Base-by-base conservation (phyloP, 2,888 invertebrate species). In the Tuta absoluta region DNA sequence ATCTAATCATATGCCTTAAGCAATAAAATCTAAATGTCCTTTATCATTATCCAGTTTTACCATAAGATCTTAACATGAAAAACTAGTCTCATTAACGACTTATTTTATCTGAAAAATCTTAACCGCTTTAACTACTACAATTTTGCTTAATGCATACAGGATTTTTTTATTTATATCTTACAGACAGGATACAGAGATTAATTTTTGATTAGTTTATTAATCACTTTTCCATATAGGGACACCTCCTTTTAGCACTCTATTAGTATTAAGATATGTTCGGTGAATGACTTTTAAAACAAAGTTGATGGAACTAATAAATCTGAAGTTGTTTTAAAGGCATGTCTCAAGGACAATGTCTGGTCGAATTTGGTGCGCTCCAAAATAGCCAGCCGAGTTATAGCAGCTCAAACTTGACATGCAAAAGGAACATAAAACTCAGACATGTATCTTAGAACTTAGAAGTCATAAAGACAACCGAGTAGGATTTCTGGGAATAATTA, bases 311-410 rank as follows among this genome's bases (percentile, higher is more conserved):
- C 24, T 56, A n/a, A 28, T 56, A 28, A 53, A 61, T 61, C 33
- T 14, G n/a, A 49, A 11, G 48, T 70, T 70, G 37, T n/a, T 48
- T 33, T 33, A 33, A 8, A 10, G 60, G 57, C 17, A 41, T 65
- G 63, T 62, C 19, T 59, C 67, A 70, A 69, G 69, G 70, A 65
- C 67, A 59, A n/a, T 21, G 60, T 60, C 63, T 65, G 63, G 2
- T 17, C 63, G n/a, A 65, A 65, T 63, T 60, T n/a, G 65, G 65
- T 53, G 19, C 58, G 63, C 12, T 45, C 37, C 60, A 56, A 63
- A 63, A 56, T 41, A 49, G 5, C 49, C 12, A 33, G 33, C 8
- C 23, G 49, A 65, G 59, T 59, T 59, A 65, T 28, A 48, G 62
- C 57, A 62, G 49, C 62, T 62, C 48, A 53, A 53, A 21, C 48